These are phyloP conservation scores for Hemitrygon akajei DNA, from an alignment of 2,797 vertebrate species.

Conservation along the genomic window DNA sequence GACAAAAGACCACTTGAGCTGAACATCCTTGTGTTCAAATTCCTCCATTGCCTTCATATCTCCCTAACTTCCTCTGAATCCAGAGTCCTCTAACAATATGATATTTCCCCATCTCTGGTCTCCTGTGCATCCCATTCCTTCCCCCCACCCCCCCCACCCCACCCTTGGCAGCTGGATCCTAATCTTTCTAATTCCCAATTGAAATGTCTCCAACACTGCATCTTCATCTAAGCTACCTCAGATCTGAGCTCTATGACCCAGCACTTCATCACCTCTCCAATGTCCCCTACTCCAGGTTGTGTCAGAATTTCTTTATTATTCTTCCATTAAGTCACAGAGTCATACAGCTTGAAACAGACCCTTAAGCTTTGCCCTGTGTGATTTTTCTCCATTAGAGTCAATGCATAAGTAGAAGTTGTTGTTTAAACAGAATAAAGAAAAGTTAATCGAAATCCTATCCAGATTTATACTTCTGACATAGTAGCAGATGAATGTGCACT, in stretches of 20 bases:
- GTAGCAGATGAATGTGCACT: not conserved
- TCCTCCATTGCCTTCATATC: not conserved
- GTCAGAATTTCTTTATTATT: not conserved
- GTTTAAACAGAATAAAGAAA: not conserved
- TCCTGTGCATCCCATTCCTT: not conserved
- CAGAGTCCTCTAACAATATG: not conserved
- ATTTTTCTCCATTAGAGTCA: not conserved
- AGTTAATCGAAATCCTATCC: too few relatives aligned
- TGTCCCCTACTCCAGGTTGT: not conserved
- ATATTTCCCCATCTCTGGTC: not conserved
- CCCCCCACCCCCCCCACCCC: too few relatives aligned
- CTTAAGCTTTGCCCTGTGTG: too few relatives aligned
- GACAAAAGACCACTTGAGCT: not conserved
- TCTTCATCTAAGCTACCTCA: not conserved
- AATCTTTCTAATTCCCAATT: not conserved
- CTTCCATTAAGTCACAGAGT: not conserved
- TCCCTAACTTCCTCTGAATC: not conserved
- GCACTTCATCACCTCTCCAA: not conserved
- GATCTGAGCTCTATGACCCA: not conserved
- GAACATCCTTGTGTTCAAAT: not conserved
- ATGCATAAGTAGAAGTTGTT: not conserved
- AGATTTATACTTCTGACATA: not conserved
- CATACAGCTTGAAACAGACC: too few relatives aligned
- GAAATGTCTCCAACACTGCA: not conserved
- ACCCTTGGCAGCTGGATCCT: not conserved